Evolutionary conservation across 2,888 invertebrate species (phyloP), one percentile per base, ranked within the genome.

Genomic region (Andrena camellia): DNA sequence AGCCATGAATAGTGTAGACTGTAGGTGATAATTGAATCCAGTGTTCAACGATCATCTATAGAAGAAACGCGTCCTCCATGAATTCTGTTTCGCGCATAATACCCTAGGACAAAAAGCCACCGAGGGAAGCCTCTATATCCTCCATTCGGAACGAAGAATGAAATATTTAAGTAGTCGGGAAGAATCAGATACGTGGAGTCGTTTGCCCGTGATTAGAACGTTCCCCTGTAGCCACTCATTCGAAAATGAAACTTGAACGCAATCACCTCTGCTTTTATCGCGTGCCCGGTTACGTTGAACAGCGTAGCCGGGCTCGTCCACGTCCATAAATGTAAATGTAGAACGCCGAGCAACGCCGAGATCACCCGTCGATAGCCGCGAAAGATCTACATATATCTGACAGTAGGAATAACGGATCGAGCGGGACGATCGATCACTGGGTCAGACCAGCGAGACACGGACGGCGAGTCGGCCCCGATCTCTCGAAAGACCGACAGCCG

Each of bases 361-460:
- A 75, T 78, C 35, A 42, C 42, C 6, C 62, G 17, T 77, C 64
- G 79, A 83, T 77, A 60, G 57, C 54, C 35, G 29, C 48, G 76
- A n/a, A 63, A 80, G 84, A 85, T 85, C 84, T 75, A 63, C 72
- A 83, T 76, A 63, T 75, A 83, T 76, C 79, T 71, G 78, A 75
- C 75, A 64, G 76, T 31, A 48, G 66, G 62, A 57, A 77, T 70
- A 78, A 68, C 74, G 74, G 74, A 86, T 84, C 86, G 83, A 86
- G 35, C 13, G 62, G 77, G 83, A 83, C 88, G 90, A 90, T 89
- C 88, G 90, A 90, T 90, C 89, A 85, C 73, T 72, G 70, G 87
- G 63, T 70, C 72, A 84, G 83, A 77, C 84, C 57, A 48, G 76
- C 85, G 86, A 57, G 57, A 86, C 84, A 76, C 31, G 33, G 69